A percentile compares a stretch with the other conserved stretches of the same genome.
Evolutionary conservation across 2,888 invertebrate genomes (phyloP).

Genomic region (Geophilus truncorum): DNA sequence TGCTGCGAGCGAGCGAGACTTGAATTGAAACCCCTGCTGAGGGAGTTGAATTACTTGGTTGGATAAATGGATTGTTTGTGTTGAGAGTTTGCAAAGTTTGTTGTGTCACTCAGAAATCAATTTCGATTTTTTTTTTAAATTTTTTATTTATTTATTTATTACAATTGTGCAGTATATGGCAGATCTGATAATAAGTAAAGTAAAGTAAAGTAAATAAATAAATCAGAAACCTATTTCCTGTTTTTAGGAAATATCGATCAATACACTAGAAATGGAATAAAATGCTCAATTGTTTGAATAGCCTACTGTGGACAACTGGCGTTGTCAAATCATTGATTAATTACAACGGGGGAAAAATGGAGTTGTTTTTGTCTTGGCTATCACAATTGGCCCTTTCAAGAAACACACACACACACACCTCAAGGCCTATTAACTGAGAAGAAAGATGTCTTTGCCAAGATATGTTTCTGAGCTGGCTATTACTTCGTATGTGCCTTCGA

Average conservation of each 20-base stretch:
- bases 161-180: too few species aligned
- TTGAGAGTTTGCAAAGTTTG: neutral
- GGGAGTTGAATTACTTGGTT: conserved; percentile 1
- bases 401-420: neutral
- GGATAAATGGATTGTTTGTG: neutral
- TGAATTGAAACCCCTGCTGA: neutral
- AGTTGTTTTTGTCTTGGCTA: neutral
- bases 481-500: neutral
- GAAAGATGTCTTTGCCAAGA: conserved; percentile 11
- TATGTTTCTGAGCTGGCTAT: conserved; percentile 20
- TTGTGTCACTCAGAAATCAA: neutral
- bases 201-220: too few species aligned
- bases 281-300: too few species aligned
- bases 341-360: neutral
- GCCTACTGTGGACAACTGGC: too few species aligned
- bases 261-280: too few species aligned
- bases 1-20: neutral
- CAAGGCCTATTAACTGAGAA: conserved; percentile 4
- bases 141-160: too few species aligned
- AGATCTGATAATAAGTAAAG: too few species aligned
- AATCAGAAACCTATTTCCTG: too few species aligned
- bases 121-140: neutral
- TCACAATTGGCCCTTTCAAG: neutral
- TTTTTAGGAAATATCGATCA: too few species aligned
- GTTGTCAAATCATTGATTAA: neutral